Percentiles rank a stretch among this genome's conserved stretches.
Evolutionary conservation across 2,113 vertebrate genomes (phyloP).

Genomic region (Etheostoma cragini): DNA sequence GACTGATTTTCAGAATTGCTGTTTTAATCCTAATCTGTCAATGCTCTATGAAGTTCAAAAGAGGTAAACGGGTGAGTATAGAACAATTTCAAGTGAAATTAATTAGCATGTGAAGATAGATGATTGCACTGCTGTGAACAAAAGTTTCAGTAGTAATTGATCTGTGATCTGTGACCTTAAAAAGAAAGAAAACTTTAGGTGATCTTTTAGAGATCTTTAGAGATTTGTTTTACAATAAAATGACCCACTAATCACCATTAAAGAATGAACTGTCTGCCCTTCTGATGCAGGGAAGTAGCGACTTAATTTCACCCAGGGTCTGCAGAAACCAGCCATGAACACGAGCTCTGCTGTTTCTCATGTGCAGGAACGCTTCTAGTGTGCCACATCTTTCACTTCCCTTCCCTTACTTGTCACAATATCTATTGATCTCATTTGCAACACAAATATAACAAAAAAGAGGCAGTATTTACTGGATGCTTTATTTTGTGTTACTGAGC

Average conservation of each 20-base stretch:
- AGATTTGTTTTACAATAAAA: background rate
- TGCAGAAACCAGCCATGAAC: background rate
- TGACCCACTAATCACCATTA: background rate
- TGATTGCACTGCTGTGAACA: background rate
- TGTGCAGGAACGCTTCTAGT: conserved; percentile 27
- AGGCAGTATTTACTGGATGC: background rate
- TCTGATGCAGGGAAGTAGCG: background rate
- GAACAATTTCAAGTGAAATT: background rate
- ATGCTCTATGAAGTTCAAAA: too few species aligned
- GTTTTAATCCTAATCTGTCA: too few species aligned
- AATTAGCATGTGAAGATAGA: background rate
- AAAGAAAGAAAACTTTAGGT: background rate
- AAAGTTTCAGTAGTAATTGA: background rate
- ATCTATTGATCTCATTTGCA: conserved; percentile 49
- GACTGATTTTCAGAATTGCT: background rate
- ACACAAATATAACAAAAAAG: conserved; percentile 15
- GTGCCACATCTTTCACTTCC: conserved; percentile 46
- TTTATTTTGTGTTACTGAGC: background rate
- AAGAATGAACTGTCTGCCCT: background rate
- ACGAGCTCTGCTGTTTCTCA: conserved; percentile 33
- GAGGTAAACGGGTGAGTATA: too few species aligned
- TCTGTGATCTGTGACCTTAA: background rate
- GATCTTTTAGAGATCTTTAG: too few species aligned
- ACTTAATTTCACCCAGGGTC: background rate
- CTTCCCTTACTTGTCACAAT: conserved; percentile 24